Percentiles rank a stretch among this genome's conserved stretches.
Evolutionary conservation across 2,113 vertebrate species (phyloP).

Genomic region (Dasypus novemcinctus): DNA sequence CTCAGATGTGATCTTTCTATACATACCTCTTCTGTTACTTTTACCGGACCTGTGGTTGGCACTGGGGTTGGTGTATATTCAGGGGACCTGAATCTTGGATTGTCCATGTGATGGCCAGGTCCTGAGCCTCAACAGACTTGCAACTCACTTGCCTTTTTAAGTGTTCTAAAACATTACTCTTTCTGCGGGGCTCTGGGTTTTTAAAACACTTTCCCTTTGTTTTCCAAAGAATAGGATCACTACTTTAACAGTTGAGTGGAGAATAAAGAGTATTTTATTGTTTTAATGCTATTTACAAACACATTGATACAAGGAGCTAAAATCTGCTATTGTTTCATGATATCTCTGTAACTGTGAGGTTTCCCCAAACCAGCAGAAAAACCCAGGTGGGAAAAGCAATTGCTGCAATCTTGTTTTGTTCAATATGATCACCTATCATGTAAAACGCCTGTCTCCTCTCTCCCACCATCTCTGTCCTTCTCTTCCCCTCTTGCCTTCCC

Average conservation of each 20-base stretch:
- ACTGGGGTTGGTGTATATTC: too few relatives aligned
- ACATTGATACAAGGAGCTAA: background rate
- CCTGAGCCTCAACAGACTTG: too few relatives aligned
- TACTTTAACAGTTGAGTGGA: background rate
- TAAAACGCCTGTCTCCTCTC: background rate
- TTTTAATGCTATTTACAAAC: background rate
- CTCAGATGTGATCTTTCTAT: too few relatives aligned
- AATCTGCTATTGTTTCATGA: background rate
- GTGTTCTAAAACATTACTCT: accelerated
- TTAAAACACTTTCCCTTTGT: background rate
- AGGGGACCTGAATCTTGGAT: too few relatives aligned
- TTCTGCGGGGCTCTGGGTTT: background rate
- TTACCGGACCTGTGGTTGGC: too few relatives aligned
- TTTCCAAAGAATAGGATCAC: background rate
- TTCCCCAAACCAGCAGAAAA: background rate
- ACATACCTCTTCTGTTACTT: too few relatives aligned
- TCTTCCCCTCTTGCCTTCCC: background rate
- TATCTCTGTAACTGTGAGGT: background rate
- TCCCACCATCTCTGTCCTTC: too few relatives aligned
- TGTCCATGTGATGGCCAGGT: too few relatives aligned
- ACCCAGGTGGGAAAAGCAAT: background rate
- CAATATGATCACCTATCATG: background rate
- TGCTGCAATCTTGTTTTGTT: background rate
- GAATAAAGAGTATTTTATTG: background rate
- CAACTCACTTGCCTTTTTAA: too few relatives aligned